Conservation (phyloP, 37 sponge, comb jelly and placozoan species). For the Petrosia ficiformis region DNA sequence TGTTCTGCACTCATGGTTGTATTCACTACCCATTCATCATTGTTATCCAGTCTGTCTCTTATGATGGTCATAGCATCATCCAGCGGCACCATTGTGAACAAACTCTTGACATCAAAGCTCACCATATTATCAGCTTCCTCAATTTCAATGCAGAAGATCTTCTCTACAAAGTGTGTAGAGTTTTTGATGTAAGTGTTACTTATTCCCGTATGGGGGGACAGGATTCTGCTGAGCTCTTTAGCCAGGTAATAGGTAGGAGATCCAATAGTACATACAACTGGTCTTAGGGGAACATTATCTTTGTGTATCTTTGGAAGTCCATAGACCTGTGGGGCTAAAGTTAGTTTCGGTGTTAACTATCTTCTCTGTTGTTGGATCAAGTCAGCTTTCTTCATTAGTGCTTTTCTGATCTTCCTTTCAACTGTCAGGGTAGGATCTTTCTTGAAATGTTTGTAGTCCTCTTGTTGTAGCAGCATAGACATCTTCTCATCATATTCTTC, state of each 20-base stretch:
- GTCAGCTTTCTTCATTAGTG: constrained; percentile 19
- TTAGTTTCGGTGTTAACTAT: neutral
- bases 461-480: too few species aligned
- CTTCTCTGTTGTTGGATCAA: constrained; percentile 20
- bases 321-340: constrained; percentile 2
- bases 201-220: constrained; percentile 18
- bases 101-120: constrained; percentile 29
- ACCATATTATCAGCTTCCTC: neutral
- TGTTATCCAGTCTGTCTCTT: neutral
- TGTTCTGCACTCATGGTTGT: neutral
- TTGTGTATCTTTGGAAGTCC: constrained; percentile 36
- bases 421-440: constrained; percentile 20
- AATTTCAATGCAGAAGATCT: neutral
- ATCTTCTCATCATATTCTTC: too few species aligned
- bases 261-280: constrained; percentile 19
- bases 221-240: neutral
- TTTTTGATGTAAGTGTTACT: neutral
- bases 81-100: constrained; percentile 15
- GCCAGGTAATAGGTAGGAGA: constrained; percentile 28
- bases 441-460: too few species aligned
- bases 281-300: constrained; percentile 3
- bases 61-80: constrained; percentile 14
- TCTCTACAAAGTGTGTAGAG: neutral
- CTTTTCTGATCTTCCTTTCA: constrained; percentile 34
- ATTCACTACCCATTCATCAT: neutral